Evolutionary conservation across 2,797 vertebrate species (phyloP), one percentile per base, ranked within the genome.

Genomic region (Carduelis carduelis): DNA sequence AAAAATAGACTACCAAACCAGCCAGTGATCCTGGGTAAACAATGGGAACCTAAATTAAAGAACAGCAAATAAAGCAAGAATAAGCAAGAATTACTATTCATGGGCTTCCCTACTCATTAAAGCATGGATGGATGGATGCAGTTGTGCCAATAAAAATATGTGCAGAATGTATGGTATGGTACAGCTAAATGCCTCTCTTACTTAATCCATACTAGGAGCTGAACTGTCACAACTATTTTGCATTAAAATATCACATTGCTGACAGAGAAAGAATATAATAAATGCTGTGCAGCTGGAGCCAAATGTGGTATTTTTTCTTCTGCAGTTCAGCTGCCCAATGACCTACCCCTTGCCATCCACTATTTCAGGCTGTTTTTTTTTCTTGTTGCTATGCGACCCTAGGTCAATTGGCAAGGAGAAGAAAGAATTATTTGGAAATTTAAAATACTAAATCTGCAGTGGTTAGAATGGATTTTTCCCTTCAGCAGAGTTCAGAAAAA

Each of bases 1-100:
- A 94, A 87, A 96, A 95, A 88, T 27, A 95, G 47, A 78, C 83
- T 70, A 63, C 71, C 60, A 92, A 89, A 71, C 46, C 39, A 94
- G 72, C 26, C 43, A 91, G 84, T 74, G 63, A 93, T 89, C 57
- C 75, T 1, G 11, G 23, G 14, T 83, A 91, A 95, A 93, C 82
- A 97, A 65, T 86, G 78, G 50, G 55, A 92, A 78, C 39, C 52
- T 87, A 86, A 93, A 93, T 95, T 94, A 94, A 92, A 97, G 82
- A 61, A 81, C 65, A 76, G 65, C 35, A 87, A 94, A 89, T 89
- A 92, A 86, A 95, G 61, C 0, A 4, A 87, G 76, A 94, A 93
- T 71, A 91, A 95, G 65, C 47, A 57, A 88, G 76, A 90, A 81
- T 68, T 68, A 71, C 77, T 77, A 65, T 89, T 82, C 49, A 72